Base-by-base conservation (phyloP, 2,113 vertebrate genomes). In the Phocoena sinus region DNA sequence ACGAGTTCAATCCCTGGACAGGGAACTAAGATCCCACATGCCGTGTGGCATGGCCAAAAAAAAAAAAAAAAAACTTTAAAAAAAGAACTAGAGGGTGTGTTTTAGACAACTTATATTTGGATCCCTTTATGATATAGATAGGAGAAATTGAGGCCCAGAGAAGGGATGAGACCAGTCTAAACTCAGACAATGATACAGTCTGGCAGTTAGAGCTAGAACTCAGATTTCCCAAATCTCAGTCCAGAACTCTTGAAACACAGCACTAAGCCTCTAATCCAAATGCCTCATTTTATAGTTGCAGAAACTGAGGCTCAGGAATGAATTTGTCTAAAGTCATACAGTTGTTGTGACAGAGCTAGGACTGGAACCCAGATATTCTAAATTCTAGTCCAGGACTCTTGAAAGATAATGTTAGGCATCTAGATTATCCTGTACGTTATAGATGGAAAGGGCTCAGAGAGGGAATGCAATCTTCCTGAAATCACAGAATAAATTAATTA, bases 391-490 rank as follows among this genome's bases (percentile, higher is more conserved):
- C 2, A 50, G 17, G 60, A 89, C 25, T 71, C 13, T 81, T 44
- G 65, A 89, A 95, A 86, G 21, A 90, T 87, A 94, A 74, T 68
- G 15, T 92, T 95, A 90, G 25, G 8, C 28, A 71, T 94, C 63
- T 90, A 89, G 53, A 74, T 74, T 28, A 95, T 73, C 38, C 58
- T 90, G 2, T 63, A 77, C 81, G 44, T 82, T 92, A 44, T 15
- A 79, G 47, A 71, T 47, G 1, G 56, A 92, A 97, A 60, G 11
- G 8, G 10, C 20, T 90, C 79, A 94, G 25, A 97, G 71, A 95
- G 8, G 17, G 23, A 92, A 68, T 77, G 11, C 1, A 14, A 89
- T 79, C 92, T 96, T 31, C 47, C 36, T 73, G 67, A 94, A 95
- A 73, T 33, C 47, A 67, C 53, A 58, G 31, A 92, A 65, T 80